Evolutionary conservation across 2,888 invertebrate genomes (phyloP), one percentile per base, ranked within the genome.

Genomic region (Hermodice carunculata): DNA sequence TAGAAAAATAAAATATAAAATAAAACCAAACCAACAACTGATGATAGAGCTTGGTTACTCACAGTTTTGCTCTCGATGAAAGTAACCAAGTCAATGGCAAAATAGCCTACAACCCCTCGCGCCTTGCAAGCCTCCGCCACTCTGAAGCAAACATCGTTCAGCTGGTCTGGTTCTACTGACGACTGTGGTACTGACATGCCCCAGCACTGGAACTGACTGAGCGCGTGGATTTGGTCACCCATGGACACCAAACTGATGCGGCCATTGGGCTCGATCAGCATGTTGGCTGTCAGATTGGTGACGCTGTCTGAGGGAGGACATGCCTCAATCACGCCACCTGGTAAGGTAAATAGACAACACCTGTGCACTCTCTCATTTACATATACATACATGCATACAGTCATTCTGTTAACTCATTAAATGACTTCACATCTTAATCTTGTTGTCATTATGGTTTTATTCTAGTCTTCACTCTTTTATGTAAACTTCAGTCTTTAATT

Each of bases 271-370:
- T 85, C 85, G 43, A 86, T 84, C 53, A 84, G 63, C 78, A 86
- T 76, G 67, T 85, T 80, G 17, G 81, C 84, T 0, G 84, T 79
- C n/a, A 86, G 64, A 0, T 80, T 76, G 1, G 85, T 86, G 59
- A 84, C 80, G 66, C 81, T 83, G 46, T 86, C 84, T 17, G 84
- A 78, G 14, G 85, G 85, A 3, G 86, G 85, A 65, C 81, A 82
- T 0, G 86, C 86, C 66, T 86, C 86, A 31, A 86, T 81, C 3
- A 86, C 77, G n/a, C 86, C 86, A 65, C 86, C 86, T 84, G 70
- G 19, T 60, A 48, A 58, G 28, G 19, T 53, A 51, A 22, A 31
- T 14, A 19, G 26, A n/a, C 31, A 53, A n/a, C 53, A 22, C 17
- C 19, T 3, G 28, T 4, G n/a, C 3, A 53, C 17, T 53, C 17